Evolutionary conservation across 2,888 invertebrate species (phyloP).

Genomic region (Rhimphoctona megacephalus): DNA sequence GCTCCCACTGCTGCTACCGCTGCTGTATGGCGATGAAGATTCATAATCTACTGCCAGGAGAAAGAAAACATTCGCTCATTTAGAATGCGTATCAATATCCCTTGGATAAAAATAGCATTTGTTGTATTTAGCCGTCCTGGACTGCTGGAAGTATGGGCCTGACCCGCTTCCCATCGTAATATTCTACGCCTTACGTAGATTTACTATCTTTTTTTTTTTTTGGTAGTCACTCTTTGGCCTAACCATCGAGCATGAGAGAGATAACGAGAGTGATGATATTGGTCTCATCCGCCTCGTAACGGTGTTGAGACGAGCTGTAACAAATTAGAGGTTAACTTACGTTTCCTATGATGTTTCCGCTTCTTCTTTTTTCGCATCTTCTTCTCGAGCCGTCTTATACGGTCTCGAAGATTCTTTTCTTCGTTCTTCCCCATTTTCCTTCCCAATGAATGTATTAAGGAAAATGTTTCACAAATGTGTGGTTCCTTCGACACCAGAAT

Average conservation of each 20-base stretch:
- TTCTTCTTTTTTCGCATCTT: constrained; percentile 31
- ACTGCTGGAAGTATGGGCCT: constrained; percentile 35
- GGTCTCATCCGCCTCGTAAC: constrained; percentile 16
- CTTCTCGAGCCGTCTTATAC: constrained; percentile 31
- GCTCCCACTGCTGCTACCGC: constrained; percentile 22
- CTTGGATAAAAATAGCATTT: constrained; percentile 26
- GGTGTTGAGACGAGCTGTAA: constrained; percentile 28
- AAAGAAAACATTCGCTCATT: constrained; percentile 3
- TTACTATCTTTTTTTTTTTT: not conserved
- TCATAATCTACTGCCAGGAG: constrained; percentile 15
- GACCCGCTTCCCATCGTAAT: not conserved
- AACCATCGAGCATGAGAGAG: constrained; percentile 36
- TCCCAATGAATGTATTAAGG: too few species aligned
- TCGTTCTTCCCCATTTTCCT: constrained; percentile 23
- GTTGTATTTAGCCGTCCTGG: constrained; percentile 22
- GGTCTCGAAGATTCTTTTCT: constrained; percentile 19
- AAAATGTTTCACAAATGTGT: not conserved
- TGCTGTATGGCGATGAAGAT: constrained; percentile 1
- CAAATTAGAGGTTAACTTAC: constrained; percentile 35
- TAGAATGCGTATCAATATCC: constrained; percentile 30
- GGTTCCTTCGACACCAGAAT: constrained; percentile 15
- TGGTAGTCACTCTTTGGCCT: constrained; percentile 31
- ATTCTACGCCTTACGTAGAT: constrained; percentile 25
- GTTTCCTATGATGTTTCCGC: constrained; percentile 15
- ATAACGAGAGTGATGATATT: not conserved